Percentiles rank a stretch among this genome's conserved stretches.
phyloP scores from a whole-genome alignment of 2,888 invertebrate species.

The Aproaerema taeniolella region DNA sequence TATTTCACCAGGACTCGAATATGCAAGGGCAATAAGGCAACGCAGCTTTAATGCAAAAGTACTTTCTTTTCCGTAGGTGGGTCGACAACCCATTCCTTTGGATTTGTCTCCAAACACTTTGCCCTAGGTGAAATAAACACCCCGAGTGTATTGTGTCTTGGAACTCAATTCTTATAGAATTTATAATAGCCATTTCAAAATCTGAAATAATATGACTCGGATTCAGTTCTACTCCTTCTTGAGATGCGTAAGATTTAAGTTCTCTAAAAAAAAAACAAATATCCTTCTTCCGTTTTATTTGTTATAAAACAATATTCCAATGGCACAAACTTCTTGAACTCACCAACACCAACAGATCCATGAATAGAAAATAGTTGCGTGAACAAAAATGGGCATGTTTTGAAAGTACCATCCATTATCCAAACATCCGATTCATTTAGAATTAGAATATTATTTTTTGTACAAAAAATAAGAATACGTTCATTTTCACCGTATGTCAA shows the following conservation, averaged over 20 bases:
- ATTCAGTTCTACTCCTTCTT: not conserved
- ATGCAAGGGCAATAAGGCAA: constrained; percentile 5
- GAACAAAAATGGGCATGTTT: constrained; percentile 1
- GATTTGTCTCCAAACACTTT: constrained; percentile 10
- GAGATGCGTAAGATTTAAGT: not conserved
- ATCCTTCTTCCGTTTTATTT: constrained; percentile 2
- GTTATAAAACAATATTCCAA: constrained; percentile 1
- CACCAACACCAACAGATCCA: constrained; percentile 1
- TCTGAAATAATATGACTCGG: constrained; percentile 11
- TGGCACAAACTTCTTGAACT: not conserved
- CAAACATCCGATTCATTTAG: not conserved
- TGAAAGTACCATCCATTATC: constrained; percentile 11
- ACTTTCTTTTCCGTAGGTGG: constrained; percentile 7
- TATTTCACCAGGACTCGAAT: not conserved
- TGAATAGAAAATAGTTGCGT: constrained; percentile 10
- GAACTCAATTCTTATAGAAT: constrained; percentile 3
- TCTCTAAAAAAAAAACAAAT: constrained; percentile 2
- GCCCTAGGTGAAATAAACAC: constrained; percentile 10
- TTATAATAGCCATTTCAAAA: constrained; percentile 12
- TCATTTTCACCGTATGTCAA: not conserved
- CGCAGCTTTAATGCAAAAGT: constrained; percentile 10
- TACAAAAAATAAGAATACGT: not conserved
- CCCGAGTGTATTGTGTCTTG: constrained; percentile 6
- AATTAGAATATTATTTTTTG: not conserved
- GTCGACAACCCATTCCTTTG: constrained; percentile 1